These are phyloP conservation scores for Myiagra hebetior DNA, from an alignment of 2,113 vertebrate species.

Conservation along the genomic window DNA sequence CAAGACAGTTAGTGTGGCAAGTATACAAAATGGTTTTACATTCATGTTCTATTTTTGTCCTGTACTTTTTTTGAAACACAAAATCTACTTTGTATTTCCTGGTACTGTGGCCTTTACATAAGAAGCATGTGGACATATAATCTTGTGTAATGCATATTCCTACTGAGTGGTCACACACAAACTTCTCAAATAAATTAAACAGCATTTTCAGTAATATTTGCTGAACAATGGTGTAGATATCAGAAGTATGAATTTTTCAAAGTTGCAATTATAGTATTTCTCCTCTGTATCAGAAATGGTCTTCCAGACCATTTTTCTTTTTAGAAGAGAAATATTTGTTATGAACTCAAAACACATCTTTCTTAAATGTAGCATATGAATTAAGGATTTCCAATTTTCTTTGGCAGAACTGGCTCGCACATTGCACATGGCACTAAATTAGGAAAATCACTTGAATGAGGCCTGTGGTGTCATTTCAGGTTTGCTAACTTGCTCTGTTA, in stretches of 20 bases:
- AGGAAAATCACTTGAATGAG: background rate
- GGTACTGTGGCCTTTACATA: background rate
- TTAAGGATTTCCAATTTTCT: background rate
- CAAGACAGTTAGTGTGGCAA: background rate
- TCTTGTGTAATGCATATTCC: background rate
- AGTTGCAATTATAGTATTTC: background rate
- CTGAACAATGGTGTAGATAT: background rate
- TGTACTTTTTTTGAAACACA: background rate
- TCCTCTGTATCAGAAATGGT: background rate
- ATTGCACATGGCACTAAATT: background rate
- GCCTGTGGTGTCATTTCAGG: background rate
- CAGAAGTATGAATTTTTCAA: background rate
- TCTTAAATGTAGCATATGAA: background rate
- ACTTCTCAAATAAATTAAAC: background rate
- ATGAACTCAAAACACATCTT: background rate
- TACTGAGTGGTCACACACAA: background rate
- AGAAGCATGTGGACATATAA: rapidly evolving
- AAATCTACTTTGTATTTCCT: background rate
- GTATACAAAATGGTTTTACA: background rate
- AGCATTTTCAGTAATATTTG: background rate
- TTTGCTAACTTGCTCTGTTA: background rate
- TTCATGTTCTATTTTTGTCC: background rate
- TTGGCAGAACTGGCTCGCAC: background rate
- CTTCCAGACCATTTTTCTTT: background rate
- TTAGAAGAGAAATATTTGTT: background rate